Evolutionary conservation across 2,797 vertebrate species (phyloP), one percentile per base, ranked within the genome.

Genomic region (Ciconia nigra): DNA sequence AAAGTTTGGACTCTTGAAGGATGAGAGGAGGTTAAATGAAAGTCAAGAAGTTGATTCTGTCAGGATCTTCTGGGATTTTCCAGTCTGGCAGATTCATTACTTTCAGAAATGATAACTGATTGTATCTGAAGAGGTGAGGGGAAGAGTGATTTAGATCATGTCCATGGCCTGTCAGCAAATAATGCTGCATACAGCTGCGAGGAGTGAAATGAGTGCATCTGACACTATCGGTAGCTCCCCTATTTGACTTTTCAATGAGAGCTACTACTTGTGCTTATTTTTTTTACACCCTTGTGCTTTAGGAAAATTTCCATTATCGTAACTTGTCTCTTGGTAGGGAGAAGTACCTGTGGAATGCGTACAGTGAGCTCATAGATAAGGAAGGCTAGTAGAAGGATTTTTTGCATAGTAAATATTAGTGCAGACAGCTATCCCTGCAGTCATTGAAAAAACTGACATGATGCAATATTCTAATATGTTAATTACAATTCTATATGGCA

Each of bases 51-150:
- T 76, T 95, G 96, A 91, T 96, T 95, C 89, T 78, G n/a, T 95
- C 55, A 17, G 74, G 83, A 83, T 91, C 93, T 95, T 66, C 67
- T 81, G 96, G 96, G 96, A 90, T 94, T 98, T 96, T 71, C 57
- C 26, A 42, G 70, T 69, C 87, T 94, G 94, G 96, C 90, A 96
- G 95, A 73, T 96, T 97, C 90, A 97, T 98, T 98, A 96, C 96
- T 97, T 96, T 76, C 81, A 93, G 88, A 95, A 96, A 96, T 85
- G 93, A 93, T 94, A 97, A 93, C 84, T 90, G 97, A 97, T 87
- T 89, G 83, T 95, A 87, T 97, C 96, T 95, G 96, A 97, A 95
- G 66, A 91, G 73, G 79, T 63, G 67, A 87, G 72, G 72, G 55
- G 82, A 55, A 90, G 81, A 93, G 63, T 44, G 83, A 95, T 97